Percentiles rank a stretch among this genome's conserved stretches.
Conservation (phyloP, 2,797 vertebrate genomes). For the Myotis daubentonii region DNA sequence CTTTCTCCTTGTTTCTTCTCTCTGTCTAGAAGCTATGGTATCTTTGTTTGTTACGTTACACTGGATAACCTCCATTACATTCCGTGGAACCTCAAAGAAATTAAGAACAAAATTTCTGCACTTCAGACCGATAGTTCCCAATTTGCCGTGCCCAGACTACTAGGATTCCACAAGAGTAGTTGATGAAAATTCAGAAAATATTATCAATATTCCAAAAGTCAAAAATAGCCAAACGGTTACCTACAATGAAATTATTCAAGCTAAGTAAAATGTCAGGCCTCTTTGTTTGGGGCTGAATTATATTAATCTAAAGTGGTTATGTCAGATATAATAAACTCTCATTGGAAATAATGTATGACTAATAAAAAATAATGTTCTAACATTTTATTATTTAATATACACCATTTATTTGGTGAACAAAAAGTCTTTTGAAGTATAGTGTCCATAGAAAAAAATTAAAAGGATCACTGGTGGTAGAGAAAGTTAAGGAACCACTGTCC, state of each 20-base stretch:
- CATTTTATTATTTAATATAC: slow-evolving; percentile 42
- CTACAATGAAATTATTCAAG: not conserved
- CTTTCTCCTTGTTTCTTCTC: not conserved
- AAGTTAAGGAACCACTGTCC: slow-evolving; percentile 9
- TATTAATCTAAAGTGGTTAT: not conserved
- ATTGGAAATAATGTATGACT: not conserved
- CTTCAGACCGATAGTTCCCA: not conserved
- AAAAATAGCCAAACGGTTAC: slow-evolving; percentile 37
- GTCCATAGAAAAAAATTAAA: slow-evolving; percentile 21
- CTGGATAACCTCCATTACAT: not conserved
- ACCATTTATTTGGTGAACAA: not conserved
- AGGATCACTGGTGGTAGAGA: not conserved
- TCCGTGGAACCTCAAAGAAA: not conserved
- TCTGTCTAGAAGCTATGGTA: not conserved
- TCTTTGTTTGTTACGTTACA: slow-evolving; percentile 12
- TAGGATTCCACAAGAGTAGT: not conserved
- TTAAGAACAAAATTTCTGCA: slow-evolving; percentile 37
- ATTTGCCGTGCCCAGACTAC: not conserved
- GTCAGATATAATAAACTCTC: not conserved
- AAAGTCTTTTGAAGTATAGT: slow-evolving; percentile 35
- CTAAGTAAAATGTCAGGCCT: not conserved
- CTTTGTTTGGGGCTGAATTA: slow-evolving; percentile 27
- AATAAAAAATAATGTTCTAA: slow-evolving; percentile 17
- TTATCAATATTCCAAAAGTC: slow-evolving; percentile 34
- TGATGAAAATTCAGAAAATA: slow-evolving; percentile 39